phyloP scores from a whole-genome alignment of 1,140 invertebrate genomes.

The Zaprionus inermis region DNA sequence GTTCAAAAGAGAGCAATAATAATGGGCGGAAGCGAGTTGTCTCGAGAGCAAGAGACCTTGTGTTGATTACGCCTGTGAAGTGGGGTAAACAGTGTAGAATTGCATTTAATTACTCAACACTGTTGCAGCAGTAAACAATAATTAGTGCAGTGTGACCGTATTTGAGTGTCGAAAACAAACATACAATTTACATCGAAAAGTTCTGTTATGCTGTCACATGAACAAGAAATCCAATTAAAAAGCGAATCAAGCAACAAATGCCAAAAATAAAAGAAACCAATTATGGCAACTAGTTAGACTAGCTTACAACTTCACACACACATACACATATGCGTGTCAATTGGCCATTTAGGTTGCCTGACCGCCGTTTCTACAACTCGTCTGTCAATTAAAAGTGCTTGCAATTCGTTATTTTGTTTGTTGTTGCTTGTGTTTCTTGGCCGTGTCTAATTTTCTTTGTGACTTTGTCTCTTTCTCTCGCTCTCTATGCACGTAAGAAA shows the following conservation, averaged over 20 bases:
- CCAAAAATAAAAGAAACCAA: slow-evolving; percentile 17
- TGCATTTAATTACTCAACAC: slow-evolving; percentile 21
- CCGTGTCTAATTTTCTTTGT: slow-evolving; percentile 15
- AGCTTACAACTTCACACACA: slow-evolving; percentile 27
- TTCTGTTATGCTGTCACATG: slow-evolving; percentile 31
- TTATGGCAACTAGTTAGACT: slow-evolving; percentile 49
- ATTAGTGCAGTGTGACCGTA: slow-evolving; percentile 13
- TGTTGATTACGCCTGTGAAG: slow-evolving; percentile 2
- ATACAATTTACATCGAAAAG: slow-evolving; percentile 24
- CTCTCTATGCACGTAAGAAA: neutral
- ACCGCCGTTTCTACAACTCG: slow-evolving; percentile 26
- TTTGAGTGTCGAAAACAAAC: neutral
- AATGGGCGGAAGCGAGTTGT: slow-evolving; percentile 32
- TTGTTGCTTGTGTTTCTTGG: slow-evolving; percentile 8
- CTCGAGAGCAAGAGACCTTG: slow-evolving; percentile 25
- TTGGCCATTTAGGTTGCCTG: slow-evolving; percentile 39
- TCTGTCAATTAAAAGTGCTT: slow-evolving; percentile 49
- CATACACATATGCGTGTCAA: slow-evolving; percentile 25
- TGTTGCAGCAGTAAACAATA: slow-evolving; percentile 5
- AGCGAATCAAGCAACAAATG: slow-evolving; percentile 18
- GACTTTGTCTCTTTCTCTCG: neutral
- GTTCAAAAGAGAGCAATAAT: slow-evolving; percentile 21
- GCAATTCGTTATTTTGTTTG: slow-evolving; percentile 28
- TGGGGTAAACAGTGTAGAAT: neutral
- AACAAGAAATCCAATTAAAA: slow-evolving; percentile 38